These are phyloP conservation scores for Sphenopsis melanotis DNA, from an alignment of 2,797 vertebrate genomes.

Conservation along the genomic window DNA sequence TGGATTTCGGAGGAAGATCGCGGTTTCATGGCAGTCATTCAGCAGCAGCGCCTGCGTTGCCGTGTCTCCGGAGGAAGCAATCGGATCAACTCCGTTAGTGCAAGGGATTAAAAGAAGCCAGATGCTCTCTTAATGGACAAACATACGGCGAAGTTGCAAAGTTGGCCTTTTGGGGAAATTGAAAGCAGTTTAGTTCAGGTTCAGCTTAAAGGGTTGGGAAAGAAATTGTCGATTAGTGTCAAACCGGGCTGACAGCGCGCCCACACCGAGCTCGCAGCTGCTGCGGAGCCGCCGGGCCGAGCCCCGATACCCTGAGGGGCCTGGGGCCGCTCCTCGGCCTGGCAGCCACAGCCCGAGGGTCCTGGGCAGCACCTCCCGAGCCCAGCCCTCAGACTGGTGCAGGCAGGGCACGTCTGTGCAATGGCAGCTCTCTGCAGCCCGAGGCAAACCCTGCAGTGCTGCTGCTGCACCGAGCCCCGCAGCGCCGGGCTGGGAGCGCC, in stretches of 20 bases:
- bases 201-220: neutral
- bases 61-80: neutral
- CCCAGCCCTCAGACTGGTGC: neutral
- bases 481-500: neutral
- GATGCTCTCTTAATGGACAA: conserved; percentile 42
- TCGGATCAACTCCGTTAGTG: neutral
- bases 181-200: conserved; percentile 41
- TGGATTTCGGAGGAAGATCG: neutral
- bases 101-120: conserved; percentile 44
- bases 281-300: fast-evolving
- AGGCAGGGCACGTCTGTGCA: fast-evolving
- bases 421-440: neutral
- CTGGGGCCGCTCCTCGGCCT: fast-evolving
- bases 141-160: conserved; percentile 19
- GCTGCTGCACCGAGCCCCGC: neutral
- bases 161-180: conserved; percentile 32
- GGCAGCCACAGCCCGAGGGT: fast-evolving
- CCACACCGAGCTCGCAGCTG: neutral
- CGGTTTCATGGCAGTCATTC: neutral
- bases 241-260: neutral
- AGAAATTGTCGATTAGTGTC: neutral
- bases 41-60: neutral
- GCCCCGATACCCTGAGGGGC: fast-evolving
- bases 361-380: neutral
- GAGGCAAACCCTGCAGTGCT: neutral